phyloP scores from a whole-genome alignment of 1,140 invertebrate species.

The Leptonema lineaticorne region DNA sequence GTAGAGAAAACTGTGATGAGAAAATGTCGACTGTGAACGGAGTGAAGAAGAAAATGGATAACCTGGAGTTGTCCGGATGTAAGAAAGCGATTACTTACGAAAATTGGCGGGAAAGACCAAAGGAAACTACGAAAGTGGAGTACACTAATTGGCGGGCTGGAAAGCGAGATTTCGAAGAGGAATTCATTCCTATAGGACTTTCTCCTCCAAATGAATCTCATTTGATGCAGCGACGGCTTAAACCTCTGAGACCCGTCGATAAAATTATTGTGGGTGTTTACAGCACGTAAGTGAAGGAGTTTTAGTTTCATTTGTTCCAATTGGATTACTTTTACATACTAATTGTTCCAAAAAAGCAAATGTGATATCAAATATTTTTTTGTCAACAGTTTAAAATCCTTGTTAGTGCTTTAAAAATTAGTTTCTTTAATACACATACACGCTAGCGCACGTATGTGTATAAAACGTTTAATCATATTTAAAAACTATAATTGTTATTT shows the following conservation, averaged over 20 bases:
- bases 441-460: too few relatives aligned
- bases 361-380: too few relatives aligned
- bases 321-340: too few relatives aligned
- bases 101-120: constrained; percentile 34
- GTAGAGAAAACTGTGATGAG: not conserved
- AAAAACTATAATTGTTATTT: too few relatives aligned
- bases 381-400: too few relatives aligned
- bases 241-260: constrained; percentile 48
- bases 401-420: too few relatives aligned
- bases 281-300: constrained; percentile 1
- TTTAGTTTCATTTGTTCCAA: constrained; percentile 1
- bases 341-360: too few relatives aligned
- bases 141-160: constrained; percentile 37
- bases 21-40: constrained; percentile 15
- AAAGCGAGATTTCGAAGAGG: constrained; percentile 18
- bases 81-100: constrained; percentile 25
- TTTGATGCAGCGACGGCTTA: constrained; percentile 75
- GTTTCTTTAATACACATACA: too few relatives aligned
- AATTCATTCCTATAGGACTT: constrained; percentile 65
- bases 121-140: constrained; percentile 25
- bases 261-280: constrained; percentile 41
- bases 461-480: too few relatives aligned
- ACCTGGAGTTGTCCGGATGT: constrained; percentile 26
- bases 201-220: constrained; percentile 83
- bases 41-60: constrained; percentile 28